phyloP scores from a whole-genome alignment of 2,113 vertebrate genomes.

The Falco punctatus region DNA sequence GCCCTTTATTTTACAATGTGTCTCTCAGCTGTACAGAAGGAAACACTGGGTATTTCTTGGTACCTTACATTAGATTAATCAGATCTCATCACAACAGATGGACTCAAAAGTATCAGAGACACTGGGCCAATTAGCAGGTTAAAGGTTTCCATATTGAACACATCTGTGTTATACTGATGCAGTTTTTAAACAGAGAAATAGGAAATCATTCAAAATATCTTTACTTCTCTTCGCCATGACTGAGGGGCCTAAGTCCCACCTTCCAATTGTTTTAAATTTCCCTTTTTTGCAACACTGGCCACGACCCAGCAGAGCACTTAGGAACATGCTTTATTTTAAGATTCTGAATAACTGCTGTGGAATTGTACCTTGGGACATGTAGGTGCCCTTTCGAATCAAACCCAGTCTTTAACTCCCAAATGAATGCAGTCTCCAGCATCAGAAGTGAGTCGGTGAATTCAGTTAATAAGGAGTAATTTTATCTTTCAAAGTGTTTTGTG shows the following conservation, averaged over 20 bases:
- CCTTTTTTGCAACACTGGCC: background rate
- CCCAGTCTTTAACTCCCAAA: background rate
- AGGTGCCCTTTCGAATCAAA: background rate
- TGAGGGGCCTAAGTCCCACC: background rate
- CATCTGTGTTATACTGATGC: background rate
- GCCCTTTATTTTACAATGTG: background rate
- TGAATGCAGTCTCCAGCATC: background rate
- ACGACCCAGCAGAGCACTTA: background rate
- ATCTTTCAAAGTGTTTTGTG: background rate
- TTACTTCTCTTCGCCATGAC: background rate
- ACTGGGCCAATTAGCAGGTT: background rate
- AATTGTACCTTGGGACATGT: background rate
- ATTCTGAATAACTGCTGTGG: background rate
- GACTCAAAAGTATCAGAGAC: background rate
- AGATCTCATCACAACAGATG: background rate
- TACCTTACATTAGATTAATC: background rate
- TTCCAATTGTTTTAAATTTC: background rate
- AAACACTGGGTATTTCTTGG: background rate
- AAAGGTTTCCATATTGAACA: background rate
- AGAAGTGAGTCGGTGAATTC: background rate
- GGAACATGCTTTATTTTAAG: slow-evolving; percentile 13
- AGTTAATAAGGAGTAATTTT: background rate
- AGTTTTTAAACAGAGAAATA: background rate
- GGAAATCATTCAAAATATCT: background rate
- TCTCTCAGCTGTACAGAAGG: background rate